Conservation (phyloP, 2,113 vertebrate genomes). For the Lepisosteus oculatus region DNA sequence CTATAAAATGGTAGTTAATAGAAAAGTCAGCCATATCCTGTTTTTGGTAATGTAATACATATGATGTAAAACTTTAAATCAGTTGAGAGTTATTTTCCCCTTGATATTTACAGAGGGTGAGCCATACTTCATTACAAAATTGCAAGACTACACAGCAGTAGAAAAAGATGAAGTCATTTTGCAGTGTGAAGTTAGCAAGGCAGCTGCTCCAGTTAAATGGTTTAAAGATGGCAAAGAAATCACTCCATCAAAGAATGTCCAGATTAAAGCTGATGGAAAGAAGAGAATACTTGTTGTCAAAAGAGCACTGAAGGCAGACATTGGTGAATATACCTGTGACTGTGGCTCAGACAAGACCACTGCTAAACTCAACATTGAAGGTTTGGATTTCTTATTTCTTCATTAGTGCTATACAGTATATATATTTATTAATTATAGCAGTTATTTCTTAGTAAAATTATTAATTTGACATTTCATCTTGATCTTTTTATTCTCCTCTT, state of each 20-base stretch:
- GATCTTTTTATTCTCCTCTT: neutral
- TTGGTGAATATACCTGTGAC: conserved; percentile 86
- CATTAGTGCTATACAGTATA: neutral
- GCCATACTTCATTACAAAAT: conserved; percentile 89
- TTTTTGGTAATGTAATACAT: too few species aligned
- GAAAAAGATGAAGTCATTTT: conserved; percentile 91
- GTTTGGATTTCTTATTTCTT: conserved; percentile 56
- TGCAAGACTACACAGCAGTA: conserved; percentile 91
- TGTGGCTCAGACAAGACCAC: conserved; percentile 91
- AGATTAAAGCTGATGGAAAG: conserved; percentile 82
- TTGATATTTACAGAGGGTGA: conserved; percentile 80
- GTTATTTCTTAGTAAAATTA: too few species aligned
- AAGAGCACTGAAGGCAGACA: conserved; percentile 77
- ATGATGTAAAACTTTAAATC: conserved; percentile 41
- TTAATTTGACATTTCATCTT: neutral
- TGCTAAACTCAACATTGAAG: conserved; percentile 88
- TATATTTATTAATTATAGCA: too few species aligned
- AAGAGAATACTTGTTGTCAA: conserved; percentile 83
- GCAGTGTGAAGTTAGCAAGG: conserved; percentile 92
- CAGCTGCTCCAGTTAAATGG: conserved; percentile 84
- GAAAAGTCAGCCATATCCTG: too few species aligned
- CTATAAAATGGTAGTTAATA: too few species aligned
- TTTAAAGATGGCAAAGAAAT: conserved; percentile 87
- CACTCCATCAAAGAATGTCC: conserved; percentile 83
- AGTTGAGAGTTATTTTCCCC: conserved; percentile 15